Base-by-base conservation (phyloP, 2,113 vertebrate genomes). In the Clarias gariepinus region DNA sequence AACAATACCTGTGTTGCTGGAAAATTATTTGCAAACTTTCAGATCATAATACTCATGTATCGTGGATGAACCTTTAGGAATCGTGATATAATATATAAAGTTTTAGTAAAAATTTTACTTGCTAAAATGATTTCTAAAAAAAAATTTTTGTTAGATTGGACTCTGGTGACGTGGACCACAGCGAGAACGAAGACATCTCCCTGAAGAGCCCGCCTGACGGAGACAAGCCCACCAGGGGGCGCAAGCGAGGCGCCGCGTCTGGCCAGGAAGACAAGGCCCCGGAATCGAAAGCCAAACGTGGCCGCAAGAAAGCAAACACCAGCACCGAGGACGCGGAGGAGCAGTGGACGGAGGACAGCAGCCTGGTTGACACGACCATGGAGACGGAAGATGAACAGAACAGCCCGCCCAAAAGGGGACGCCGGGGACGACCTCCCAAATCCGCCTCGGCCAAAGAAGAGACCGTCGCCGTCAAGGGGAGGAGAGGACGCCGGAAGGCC, bases 381-480 rank as follows among this genome's bases (percentile, higher is more conserved):
- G 96, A 97, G 91, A 97, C 96, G 0, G 98, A 99, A 89, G 98
- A 99, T 83, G 98, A 99, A 68, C 98, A 99, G 91, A 99, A 99
- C 88, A 99, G 97, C 81, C 98, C 98, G 13, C 98, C 98, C 83
- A 99, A 99, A 85, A 98, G 97, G 87, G 96, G 94, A 2, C 96
- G 97, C 90, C 93, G 98, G 92, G 98, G 98, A 4, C 96, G 98
- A 23, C 97, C 98, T 0, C 96, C 98, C 0, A 99, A 98, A 91
- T 93, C 95, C 9, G 93, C 95, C 19, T 76, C 95, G 0, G 81
- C 95, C 76, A 97, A 94, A 88, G 97, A 97, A 91, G 98, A 98
- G 55, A 92, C 96, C 0, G 92, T 94, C 8, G 92, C 95, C 8
- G 81, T 91, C 89, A 99, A 98, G 89, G 94, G 96, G 25, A 97